Base-by-base conservation (phyloP, 1,140 invertebrate genomes). In the Drosophila pseudoananassae region DNA sequence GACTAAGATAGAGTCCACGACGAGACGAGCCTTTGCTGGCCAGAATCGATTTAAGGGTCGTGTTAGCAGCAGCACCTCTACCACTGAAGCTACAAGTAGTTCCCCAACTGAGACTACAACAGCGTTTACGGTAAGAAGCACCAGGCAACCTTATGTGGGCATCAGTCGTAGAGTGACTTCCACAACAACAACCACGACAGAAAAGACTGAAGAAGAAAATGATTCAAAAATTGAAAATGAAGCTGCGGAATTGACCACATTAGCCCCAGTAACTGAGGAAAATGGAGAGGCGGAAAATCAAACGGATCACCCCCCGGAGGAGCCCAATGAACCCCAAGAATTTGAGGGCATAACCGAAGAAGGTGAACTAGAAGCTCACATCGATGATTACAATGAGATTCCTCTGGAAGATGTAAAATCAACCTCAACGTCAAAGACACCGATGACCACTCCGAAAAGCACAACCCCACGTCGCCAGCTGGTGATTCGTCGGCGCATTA, bases 401-500 rank as follows among this genome's bases (percentile, higher is more conserved):
- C 27, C 23, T 0, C 20, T 38, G 12, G 33, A 71, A 52, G 68
- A 58, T 15, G 47, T 40, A 1, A 66, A 59, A 46, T 1, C 31
- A 1, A 29, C 53, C 0, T 17, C 40, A 1, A 33, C 53, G 12
- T 29, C 29, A 20, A 25, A 53, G 7, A 27, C 53, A 9, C 36
- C 45, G 1, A 36, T 29, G 0, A 36, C 17, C 4, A 1, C 14
- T 0, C 12, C 50, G 31, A 14, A 25, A 0, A 43, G 56, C 27
- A 43, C 17, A 8, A 63, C 56, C 25, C 10, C 61, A 23, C 61
- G 73, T 36, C 73, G 73, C 10, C 51, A 53, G 3, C 46, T 76
- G 23, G 45, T 64, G 15, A 72, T 76, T 54, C 78, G 64, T 40
- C 53, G 59, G 14, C 58, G 59, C 23, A 56, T 64, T 45, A 81